Base-by-base conservation (phyloP, 1,140 invertebrate species). In the Vanessa tameamea region DNA sequence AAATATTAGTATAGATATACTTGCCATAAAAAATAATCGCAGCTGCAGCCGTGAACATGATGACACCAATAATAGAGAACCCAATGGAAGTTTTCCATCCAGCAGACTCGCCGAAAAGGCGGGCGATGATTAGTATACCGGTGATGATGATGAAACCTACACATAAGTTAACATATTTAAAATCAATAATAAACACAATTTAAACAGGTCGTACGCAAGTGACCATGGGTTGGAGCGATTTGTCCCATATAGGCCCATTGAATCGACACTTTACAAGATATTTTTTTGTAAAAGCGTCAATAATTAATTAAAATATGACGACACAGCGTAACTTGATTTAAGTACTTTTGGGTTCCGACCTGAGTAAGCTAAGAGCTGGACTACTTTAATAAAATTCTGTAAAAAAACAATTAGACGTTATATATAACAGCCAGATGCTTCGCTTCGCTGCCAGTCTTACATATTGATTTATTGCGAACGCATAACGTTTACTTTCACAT, bases 71-170 rank as follows among this genome's bases (percentile, higher is more conserved):
- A 3, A 94, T 81, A 0, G 95, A 94, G 79, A 96, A 96, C n/a
- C 95, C 84, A 13, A 95, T 84, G 8, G 94, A 92, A 59, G 95
- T 95, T 87, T 93, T 93, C 88, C 94, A 96, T 14, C 95, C 95
- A 16, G 95, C 92, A n/a, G 94, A 91, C 81, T 96, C 95, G 0
- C 95, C 94, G 9, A 95, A 80, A 43, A 94, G 79, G 63, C 95
- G 92, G 3, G 94, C 93, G 43, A 95, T 86, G 61, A 96, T 91
- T 48, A 96, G 88, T 3, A 96, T 86, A 0, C 92, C 82, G 71
- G 95, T 95, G 80, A 96, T 95, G 67, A 96, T 91, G 69, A 96
- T 94, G 80, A 94, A 95, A 74, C 92, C 92, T 93, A 43, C 37
- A 43, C 7, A 43, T 4, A 43, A 43, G 3, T 5, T 43, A 43